Evolutionary conservation across 1,140 invertebrate genomes (phyloP).

Genomic region (Ceratosolen fusciceps): DNA sequence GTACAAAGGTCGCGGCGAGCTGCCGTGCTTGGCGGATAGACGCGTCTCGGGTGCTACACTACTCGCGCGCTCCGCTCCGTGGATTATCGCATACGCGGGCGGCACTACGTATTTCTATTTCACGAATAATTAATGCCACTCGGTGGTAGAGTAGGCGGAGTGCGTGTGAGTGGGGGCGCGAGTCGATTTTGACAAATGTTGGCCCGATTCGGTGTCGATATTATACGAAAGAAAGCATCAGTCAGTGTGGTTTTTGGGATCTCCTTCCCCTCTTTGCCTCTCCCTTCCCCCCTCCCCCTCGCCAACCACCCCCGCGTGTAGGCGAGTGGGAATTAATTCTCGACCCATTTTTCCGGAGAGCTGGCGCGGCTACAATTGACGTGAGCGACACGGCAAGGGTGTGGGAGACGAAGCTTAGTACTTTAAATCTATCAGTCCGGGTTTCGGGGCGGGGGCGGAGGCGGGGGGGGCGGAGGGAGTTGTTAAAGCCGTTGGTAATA

Average conservation of each 20-base stretch:
- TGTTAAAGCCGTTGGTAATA: slow-evolving; percentile 14
- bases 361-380: neutral
- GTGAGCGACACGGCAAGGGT: no score
- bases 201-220: neutral
- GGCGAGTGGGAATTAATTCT: slow-evolving; percentile 17
- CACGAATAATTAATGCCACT: slow-evolving; percentile 10
- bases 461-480: no score
- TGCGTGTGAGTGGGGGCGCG: no score
- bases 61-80: neutral
- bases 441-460: no score
- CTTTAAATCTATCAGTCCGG: slow-evolving; percentile 9
- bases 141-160: no score
- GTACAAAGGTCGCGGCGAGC: neutral
- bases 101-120: neutral
- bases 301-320: no score
- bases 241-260: neutral
- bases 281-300: neutral
- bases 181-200: neutral
- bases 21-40: neutral
- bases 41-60: neutral
- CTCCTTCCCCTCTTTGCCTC: neutral
- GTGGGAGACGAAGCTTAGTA: no score
- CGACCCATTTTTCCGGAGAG: neutral
- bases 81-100: neutral
- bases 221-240: neutral